Evolutionary conservation across 2,888 invertebrate species (phyloP).

Genomic region (Euphydryas editha): DNA sequence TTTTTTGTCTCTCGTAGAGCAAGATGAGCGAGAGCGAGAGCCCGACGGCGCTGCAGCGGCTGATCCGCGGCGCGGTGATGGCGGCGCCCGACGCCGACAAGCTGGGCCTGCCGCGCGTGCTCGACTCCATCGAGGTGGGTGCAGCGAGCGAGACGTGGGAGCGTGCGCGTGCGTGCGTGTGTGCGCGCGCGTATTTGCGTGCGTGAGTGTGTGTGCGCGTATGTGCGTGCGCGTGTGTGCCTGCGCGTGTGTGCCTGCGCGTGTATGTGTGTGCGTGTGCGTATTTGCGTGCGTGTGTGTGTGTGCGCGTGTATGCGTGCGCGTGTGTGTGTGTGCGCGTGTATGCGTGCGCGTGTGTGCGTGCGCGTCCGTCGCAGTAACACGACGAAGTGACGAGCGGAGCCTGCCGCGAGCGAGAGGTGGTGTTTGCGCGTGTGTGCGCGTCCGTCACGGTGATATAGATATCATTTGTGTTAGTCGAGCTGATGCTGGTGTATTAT

Average conservation of each 20-base stretch:
- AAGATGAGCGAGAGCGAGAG: slow-evolving; percentile 69
- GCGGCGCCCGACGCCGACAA: slow-evolving; percentile 98
- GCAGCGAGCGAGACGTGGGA: neutral
- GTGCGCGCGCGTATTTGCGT: slow-evolving; percentile 44
- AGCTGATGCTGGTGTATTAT: no score
- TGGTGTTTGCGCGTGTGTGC: neutral
- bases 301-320: no score
- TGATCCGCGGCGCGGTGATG: slow-evolving; percentile 94
- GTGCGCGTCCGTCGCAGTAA: no score
- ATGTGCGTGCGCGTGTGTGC: no score
- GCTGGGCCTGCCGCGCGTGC: slow-evolving; percentile 95
- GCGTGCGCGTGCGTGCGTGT: slow-evolving; percentile 82
- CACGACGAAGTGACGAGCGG: no score
- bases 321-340: no score
- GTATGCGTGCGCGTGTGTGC: no score
- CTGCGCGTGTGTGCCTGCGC: no score
- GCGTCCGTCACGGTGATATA: no score
- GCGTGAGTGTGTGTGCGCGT: neutral
- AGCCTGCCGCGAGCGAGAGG: neutral
- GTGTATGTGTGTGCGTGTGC: neutral
- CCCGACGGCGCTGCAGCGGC: slow-evolving; percentile 93
- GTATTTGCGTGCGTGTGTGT: neutral
- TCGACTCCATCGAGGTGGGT: slow-evolving; percentile 96
- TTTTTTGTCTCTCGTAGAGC: slow-evolving; percentile 46
- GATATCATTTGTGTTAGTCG: no score